Conservation (phyloP, 2,113 vertebrate species). For the Microtus oregoni region DNA sequence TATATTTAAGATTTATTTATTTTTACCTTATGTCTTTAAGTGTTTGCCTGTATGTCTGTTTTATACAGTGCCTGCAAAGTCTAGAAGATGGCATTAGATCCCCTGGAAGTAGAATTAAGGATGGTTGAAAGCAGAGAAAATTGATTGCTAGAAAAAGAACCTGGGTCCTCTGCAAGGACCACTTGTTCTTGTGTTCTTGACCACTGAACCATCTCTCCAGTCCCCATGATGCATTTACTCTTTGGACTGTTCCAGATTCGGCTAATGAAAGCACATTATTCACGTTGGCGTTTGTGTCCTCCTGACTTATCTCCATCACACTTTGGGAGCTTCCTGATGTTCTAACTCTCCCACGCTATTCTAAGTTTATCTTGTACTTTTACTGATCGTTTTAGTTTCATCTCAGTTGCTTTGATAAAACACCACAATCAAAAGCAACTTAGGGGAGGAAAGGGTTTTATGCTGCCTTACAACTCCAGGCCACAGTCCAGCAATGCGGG, state of each 20-base stretch:
- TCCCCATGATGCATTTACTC: not conserved
- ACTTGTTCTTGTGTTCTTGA: not conserved
- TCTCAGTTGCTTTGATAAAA: not conserved
- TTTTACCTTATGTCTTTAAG: not conserved
- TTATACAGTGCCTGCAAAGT: not conserved
- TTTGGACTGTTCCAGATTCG: not conserved
- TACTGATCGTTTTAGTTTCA: not conserved
- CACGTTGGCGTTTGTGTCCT: not conserved
- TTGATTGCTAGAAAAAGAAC: not conserved
- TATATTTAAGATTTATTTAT: not conserved
- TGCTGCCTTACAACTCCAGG: not conserved
- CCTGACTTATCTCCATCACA: not conserved
- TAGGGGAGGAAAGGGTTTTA: not conserved
- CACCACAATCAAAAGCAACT: not conserved
- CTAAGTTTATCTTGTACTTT: not conserved
- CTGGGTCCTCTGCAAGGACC: not conserved
- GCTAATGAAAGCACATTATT: not conserved
- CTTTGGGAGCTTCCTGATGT: not conserved
- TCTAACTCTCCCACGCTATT: not conserved
- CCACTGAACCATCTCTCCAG: not conserved
- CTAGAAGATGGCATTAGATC: not conserved
- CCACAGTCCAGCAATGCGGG: not conserved
- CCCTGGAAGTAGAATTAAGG: not conserved
- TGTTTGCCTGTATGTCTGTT: not conserved
- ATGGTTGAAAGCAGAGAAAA: not conserved